A percentile compares a stretch with the other conserved stretches of the same genome.
Evolutionary conservation across 2,797 vertebrate genomes (phyloP).

Genomic region (Chaetodon trifasciatus): DNA sequence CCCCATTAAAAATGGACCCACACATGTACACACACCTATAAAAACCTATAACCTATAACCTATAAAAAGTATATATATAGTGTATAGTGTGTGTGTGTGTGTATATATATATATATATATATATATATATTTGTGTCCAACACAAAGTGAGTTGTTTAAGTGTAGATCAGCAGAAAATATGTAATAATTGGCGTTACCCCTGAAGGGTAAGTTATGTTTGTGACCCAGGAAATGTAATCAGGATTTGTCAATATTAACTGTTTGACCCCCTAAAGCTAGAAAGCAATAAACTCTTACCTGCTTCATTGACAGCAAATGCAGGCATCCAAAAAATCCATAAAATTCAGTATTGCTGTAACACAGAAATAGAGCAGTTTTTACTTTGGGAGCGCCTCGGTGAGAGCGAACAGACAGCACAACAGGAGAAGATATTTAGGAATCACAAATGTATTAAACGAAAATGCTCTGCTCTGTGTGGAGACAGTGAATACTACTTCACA

Average conservation of each 20-base stretch:
- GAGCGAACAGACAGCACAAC: neutral
- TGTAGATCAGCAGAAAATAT: neutral
- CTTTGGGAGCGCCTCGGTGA: neutral
- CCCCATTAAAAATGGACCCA: neutral
- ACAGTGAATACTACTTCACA: neutral
- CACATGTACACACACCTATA: neutral
- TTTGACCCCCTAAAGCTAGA: slow-evolving; percentile 1
- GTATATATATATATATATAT: too few species aligned
- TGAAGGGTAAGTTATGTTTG: neutral
- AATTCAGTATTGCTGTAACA: neutral
- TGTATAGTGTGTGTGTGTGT: too few species aligned
- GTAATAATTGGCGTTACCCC: neutral
- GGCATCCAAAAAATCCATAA: slow-evolving; percentile 1
- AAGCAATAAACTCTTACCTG: neutral
- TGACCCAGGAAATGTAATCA: neutral
- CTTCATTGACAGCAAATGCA: slow-evolving; percentile 8
- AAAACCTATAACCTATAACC: too few species aligned
- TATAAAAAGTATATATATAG: too few species aligned
- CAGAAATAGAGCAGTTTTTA: neutral
- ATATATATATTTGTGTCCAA: too few species aligned
- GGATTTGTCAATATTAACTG: slow-evolving; percentile 4
- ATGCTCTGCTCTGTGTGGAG: neutral
- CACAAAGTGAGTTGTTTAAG: too few species aligned
- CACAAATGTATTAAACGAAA: neutral
- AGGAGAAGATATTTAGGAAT: neutral